Base-by-base conservation (phyloP, 2,113 vertebrate species). In the Ictidomys tridecemlineatus region DNA sequence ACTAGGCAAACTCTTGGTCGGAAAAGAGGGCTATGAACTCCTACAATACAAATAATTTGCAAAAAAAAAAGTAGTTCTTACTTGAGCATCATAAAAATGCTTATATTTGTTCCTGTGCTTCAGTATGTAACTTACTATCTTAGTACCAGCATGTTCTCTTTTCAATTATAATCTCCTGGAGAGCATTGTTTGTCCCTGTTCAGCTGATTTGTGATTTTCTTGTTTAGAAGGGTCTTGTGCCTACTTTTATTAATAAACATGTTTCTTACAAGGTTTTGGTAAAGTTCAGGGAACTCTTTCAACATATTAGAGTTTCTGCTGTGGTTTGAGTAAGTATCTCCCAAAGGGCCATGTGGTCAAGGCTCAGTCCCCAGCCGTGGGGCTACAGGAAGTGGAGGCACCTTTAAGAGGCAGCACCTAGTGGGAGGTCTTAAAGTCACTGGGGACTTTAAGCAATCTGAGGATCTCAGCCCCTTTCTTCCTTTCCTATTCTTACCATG, bases 181-280 rank as follows among this genome's bases (percentile, higher is more conserved):
- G 78, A 72, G 79, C 9, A 72, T 28, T 3, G 6, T 58, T 95
- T 28, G 56, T 37, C n/a, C 56, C 28, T 67, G 1, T 26, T 79
- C 61, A 48, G 30, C 24, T 79, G 89, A 93, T 69, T 78, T 42
- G 63, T 95, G 39, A 76, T 77, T 95, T 92, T 83, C 39, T 56
- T 91, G 28, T 89, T 86, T 58, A 89, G 61, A 51, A 93, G 34
- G 51, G 22, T 24, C 76, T 91, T 73, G 32, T 85, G 82, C 74
- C 94, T 24, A 73, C 26, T 63, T 94, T 83, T 82, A 24, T 56
- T 85, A 70, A 95, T 72, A 51, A 91, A 28, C 63, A 22, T 45
- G 42, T 79, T 92, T 89, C 20, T 77, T 73, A 32, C 48, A 93
- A 94, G 30, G 73, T 89, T 80, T 96, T 67, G 30, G 34, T 89